phyloP scores from a whole-genome alignment of 2,888 invertebrate species.

The Nymphalis urticae region DNA sequence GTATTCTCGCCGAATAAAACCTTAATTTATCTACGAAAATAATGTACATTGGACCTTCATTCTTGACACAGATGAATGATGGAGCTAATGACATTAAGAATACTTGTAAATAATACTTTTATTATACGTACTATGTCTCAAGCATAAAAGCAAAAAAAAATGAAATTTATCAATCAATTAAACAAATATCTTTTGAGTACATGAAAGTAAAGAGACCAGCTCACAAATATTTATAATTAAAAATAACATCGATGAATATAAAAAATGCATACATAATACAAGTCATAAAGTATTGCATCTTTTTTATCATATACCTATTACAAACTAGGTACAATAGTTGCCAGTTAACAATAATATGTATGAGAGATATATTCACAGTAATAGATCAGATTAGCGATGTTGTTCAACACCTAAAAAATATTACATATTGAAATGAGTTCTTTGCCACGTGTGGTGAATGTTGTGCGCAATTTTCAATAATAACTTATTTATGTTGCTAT shows the following conservation, averaged over 20 bases:
- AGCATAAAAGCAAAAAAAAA: constrained; percentile 51
- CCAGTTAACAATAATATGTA: constrained; percentile 29
- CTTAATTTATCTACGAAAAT: constrained; percentile 72
- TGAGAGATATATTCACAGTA: constrained; percentile 30
- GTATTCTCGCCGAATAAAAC: constrained; percentile 59
- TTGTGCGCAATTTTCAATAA: constrained; percentile 66
- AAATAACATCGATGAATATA: constrained; percentile 58
- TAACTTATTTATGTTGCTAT: constrained; percentile 60
- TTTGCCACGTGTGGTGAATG: constrained; percentile 44
- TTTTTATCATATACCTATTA: constrained; percentile 30
- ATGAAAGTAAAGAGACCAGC: constrained; percentile 77
- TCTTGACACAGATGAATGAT: constrained; percentile 62
- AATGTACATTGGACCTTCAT: constrained; percentile 72
- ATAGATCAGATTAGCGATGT: constrained; percentile 37
- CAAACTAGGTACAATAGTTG: constrained; percentile 31
- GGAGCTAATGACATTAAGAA: constrained; percentile 52
- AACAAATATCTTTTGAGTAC: constrained; percentile 75
- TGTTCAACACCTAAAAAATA: constrained; percentile 43
- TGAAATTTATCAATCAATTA: constrained; percentile 56
- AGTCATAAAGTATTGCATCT: constrained; percentile 57
- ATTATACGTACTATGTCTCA: constrained; percentile 46
- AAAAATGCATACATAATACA: constrained; percentile 74
- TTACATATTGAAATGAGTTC: constrained; percentile 41
- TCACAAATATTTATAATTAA: constrained; percentile 60
- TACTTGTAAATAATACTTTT: constrained; percentile 53